A percentile compares a stretch with the other conserved stretches of the same genome.
Conservation (phyloP, 2,797 vertebrate species). For the Cirrhinus mrigala region DNA sequence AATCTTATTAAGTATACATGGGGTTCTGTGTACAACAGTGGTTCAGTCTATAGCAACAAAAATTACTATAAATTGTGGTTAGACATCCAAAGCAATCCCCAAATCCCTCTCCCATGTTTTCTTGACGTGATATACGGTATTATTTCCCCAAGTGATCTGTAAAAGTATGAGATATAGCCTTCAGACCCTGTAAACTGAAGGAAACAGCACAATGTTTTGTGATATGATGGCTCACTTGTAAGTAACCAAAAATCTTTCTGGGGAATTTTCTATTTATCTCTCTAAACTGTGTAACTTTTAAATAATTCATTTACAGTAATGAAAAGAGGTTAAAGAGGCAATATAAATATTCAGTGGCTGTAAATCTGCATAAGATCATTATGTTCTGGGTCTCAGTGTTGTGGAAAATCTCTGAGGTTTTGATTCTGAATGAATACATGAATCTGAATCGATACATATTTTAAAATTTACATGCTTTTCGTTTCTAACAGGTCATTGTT, state of each 20-base stretch:
- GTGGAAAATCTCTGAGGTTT: conserved; percentile 13
- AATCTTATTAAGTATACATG: conserved; percentile 6
- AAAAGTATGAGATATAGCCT: background rate
- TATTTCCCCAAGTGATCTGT: background rate
- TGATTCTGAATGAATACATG: conserved; percentile 4
- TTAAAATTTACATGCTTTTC: conserved; percentile 4
- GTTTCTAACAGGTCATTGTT: conserved; percentile 13
- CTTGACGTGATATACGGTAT: background rate
- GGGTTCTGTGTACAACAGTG: background rate
- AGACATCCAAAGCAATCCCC: background rate
- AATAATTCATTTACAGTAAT: conserved; percentile 25
- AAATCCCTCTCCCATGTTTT: background rate
- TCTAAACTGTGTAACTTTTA: background rate
- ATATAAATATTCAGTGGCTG: conserved; percentile 18
- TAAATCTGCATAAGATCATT: conserved; percentile 18
- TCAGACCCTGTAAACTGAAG: background rate
- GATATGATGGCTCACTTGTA: background rate
- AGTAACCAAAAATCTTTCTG: background rate
- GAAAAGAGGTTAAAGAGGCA: conserved; percentile 3
- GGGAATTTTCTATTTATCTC: conserved; percentile 7
- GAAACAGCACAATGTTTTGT: background rate
- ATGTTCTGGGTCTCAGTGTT: background rate
- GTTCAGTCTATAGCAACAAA: background rate
- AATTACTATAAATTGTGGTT: background rate
- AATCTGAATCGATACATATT: conserved; percentile 26